Conservation (phyloP, 2,888 invertebrate genomes). For the Patella depressa region DNA sequence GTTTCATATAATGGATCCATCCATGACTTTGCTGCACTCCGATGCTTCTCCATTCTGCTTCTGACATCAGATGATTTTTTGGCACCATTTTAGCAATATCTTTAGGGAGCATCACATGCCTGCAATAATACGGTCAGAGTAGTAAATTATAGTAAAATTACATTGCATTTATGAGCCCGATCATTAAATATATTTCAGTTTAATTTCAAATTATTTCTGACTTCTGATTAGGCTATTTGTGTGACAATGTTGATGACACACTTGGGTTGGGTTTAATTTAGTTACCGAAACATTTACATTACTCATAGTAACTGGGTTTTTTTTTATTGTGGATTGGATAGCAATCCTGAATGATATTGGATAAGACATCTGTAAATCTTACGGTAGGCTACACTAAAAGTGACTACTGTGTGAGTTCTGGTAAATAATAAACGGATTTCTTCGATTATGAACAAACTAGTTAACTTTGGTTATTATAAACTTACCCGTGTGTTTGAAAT, state of each 20-base stretch:
- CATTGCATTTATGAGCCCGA: background rate
- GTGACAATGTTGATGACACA: background rate
- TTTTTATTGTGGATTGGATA: no score
- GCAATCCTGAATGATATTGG: no score
- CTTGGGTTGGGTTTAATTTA: background rate
- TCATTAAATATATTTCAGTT: background rate
- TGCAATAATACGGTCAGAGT: conserved; percentile 69
- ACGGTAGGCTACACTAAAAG: no score
- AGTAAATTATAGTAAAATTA: no score
- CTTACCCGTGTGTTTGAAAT: no score
- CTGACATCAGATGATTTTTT: conserved; percentile 92
- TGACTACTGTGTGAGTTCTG: no score
- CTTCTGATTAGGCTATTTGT: background rate
- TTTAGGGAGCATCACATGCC: conserved; percentile 94
- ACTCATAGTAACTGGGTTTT: no score
- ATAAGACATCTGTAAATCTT: no score
- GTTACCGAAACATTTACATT: no score
- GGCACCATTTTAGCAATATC: conserved; percentile 92
- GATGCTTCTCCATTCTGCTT: conserved; percentile 92
- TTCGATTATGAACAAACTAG: no score
- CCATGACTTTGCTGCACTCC: conserved; percentile 97
- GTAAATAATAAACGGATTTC: no score
- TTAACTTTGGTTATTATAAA: no score
- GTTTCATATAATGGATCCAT: conserved; percentile 97
- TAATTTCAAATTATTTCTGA: background rate